These are phyloP conservation scores for Ennomos erosarius DNA, from an alignment of 2,888 invertebrate species.

Conservation along the genomic window DNA sequence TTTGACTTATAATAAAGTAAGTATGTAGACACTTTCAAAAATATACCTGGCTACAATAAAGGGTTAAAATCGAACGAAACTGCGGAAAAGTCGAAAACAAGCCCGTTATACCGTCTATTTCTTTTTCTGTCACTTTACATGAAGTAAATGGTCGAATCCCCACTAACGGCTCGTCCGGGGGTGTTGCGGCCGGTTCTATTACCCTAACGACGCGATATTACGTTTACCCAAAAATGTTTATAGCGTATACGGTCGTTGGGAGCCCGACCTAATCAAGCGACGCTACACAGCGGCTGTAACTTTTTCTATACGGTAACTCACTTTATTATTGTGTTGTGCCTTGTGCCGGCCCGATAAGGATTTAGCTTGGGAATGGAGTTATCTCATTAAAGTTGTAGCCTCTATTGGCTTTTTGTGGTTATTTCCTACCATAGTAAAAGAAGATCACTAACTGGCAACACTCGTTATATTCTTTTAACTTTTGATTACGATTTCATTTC, in stretches of 20 bases:
- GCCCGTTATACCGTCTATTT: conserved; percentile 42
- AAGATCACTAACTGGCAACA: not conserved
- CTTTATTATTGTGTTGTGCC: conserved; percentile 39
- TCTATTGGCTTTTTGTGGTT: conserved; percentile 31
- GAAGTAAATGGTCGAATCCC: conserved; percentile 50
- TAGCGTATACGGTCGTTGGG: conserved; percentile 66
- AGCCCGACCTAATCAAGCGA: conserved; percentile 75
- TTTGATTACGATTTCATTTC: too few relatives aligned
- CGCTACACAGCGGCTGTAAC: conserved; percentile 54
- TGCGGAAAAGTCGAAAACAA: conserved; percentile 28
- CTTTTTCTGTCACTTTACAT: conserved; percentile 56
- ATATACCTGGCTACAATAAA: not conserved
- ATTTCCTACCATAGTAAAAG: conserved; percentile 25
- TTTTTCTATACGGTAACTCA: conserved; percentile 51
- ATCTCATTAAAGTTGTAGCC: conserved; percentile 37
- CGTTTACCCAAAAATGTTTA: conserved; percentile 81
- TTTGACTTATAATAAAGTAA: too few relatives aligned
- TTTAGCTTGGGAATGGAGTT: conserved; percentile 35
- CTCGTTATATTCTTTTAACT: too few relatives aligned
- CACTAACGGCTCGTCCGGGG: conserved; percentile 41
- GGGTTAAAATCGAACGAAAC: conserved; percentile 6
- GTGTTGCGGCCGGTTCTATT: conserved; percentile 71
- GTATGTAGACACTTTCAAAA: too few relatives aligned
- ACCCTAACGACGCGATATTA: conserved; percentile 81
- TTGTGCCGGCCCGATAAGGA: conserved; percentile 38